Percentiles rank a stretch among this genome's conserved stretches.
Conservation (phyloP, 92 coral and sea anemone species). For the Parazoanthus darwini region DNA sequence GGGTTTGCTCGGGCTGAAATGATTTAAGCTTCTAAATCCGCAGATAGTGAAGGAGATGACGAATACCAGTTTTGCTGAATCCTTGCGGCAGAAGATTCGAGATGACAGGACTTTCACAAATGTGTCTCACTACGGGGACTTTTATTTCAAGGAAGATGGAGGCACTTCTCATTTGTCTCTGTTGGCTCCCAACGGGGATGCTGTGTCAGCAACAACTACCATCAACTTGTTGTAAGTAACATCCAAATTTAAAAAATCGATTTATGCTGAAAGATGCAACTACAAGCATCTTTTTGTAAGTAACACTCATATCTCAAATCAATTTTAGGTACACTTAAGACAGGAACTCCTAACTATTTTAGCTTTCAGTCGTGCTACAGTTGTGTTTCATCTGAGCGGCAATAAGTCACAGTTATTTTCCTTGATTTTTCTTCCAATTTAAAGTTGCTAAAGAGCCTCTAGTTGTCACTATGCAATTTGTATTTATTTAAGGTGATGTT, state of each 20-base stretch:
- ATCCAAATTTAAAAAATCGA: no score
- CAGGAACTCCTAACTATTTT: no score
- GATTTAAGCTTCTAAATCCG: background rate
- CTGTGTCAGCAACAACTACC: conserved; percentile 68
- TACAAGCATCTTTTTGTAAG: conserved; percentile 47
- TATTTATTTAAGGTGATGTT: no score
- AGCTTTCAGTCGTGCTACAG: no score
- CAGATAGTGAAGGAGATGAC: conserved; percentile 74
- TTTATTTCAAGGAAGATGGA: conserved; percentile 62
- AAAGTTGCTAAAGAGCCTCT: no score
- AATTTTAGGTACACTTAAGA: no score
- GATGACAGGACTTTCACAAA: conserved; percentile 70
- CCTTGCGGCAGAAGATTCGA: conserved; percentile 67
- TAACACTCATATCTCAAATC: background rate
- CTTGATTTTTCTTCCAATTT: no score
- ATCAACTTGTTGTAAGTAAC: conserved; percentile 53
- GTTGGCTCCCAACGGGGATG: conserved; percentile 89
- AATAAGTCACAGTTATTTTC: no score
- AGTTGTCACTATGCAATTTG: no score
- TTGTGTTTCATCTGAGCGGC: no score
- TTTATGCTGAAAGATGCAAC: background rate
- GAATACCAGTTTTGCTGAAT: conserved; percentile 72
- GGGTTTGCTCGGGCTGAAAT: background rate
- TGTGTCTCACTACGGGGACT: conserved; percentile 74
- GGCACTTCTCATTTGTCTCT: conserved; percentile 91